phyloP scores from a whole-genome alignment of 2,888 invertebrate species.

The Falcaria lacertinaria region DNA sequence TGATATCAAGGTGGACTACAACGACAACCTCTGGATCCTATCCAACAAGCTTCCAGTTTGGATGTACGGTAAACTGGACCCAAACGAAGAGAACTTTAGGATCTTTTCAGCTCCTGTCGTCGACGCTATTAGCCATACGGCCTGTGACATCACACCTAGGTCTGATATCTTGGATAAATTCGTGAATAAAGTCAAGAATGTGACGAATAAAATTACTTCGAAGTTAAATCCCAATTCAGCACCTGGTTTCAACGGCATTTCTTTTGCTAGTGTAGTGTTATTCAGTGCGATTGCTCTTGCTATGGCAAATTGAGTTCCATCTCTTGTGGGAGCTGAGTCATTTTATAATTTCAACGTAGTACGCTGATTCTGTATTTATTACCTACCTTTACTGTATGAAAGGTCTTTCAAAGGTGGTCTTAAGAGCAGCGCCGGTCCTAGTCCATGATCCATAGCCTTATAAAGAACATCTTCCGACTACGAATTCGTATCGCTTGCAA shows the following conservation, averaged over 20 bases:
- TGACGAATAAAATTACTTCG: constrained; percentile 45
- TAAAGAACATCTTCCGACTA: too few species aligned
- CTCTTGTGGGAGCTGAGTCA: constrained; percentile 1
- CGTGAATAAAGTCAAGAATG: constrained; percentile 71
- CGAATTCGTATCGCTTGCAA: too few species aligned
- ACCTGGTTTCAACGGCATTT: constrained; percentile 19
- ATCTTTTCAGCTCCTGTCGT: constrained; percentile 83
- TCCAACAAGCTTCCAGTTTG: constrained; percentile 86
- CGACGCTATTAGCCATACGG: constrained; percentile 85
- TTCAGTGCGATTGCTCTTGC: constrained; percentile 31
- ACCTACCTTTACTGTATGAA: too few species aligned
- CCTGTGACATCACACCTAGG: constrained; percentile 82
- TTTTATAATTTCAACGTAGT: neutral
- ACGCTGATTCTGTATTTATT: too few species aligned
- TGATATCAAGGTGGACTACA: constrained; percentile 87
- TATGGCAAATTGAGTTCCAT: constrained; percentile 18
- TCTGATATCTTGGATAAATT: constrained; percentile 78
- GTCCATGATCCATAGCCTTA: too few species aligned
- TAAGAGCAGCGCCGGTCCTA: too few species aligned
- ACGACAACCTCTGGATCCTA: constrained; percentile 86
- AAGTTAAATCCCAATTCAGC: constrained; percentile 47
- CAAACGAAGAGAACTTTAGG: constrained; percentile 84
- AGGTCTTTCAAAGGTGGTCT: too few species aligned
- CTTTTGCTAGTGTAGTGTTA: constrained; percentile 30
- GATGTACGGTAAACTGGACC: constrained; percentile 82